Conservation (phyloP, 2,888 invertebrate genomes). For the Trichogramma evanescens region DNA sequence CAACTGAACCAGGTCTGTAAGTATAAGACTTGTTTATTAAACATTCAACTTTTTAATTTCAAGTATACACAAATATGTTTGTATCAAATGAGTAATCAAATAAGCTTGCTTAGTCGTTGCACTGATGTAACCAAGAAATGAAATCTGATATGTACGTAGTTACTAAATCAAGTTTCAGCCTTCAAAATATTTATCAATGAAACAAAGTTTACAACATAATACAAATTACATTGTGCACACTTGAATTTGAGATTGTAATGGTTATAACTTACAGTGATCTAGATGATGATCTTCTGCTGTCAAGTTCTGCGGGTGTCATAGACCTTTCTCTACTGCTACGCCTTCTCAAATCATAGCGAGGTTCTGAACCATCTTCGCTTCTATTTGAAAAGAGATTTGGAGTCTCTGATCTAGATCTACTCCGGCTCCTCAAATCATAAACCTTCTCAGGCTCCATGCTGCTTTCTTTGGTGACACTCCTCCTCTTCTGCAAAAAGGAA, state of each 20-base stretch:
- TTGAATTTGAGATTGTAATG: too few species aligned
- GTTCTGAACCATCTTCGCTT: conserved; percentile 26
- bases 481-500: too few species aligned
- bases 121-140: too few species aligned
- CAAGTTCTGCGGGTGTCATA: conserved; percentile 38
- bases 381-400: conserved; percentile 19
- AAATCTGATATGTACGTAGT: too few species aligned
- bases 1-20: conserved; percentile 28
- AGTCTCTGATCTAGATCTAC: conserved; percentile 42
- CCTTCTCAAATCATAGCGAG: conserved; percentile 37
- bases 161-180: not conserved
- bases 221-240: not conserved
- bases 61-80: too few species aligned
- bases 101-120: too few species aligned
- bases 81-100: too few species aligned
- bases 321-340: conserved; percentile 39
- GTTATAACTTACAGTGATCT: conserved; percentile 25
- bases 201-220: not conserved
- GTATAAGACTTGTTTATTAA: too few species aligned
- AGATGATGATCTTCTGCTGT: conserved; percentile 33
- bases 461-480: conserved; percentile 6
- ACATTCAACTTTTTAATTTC: too few species aligned
- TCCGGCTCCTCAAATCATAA: conserved; percentile 40
- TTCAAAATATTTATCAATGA: not conserved
- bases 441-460: conserved; percentile 40